Percentiles rank a stretch among this genome's conserved stretches.
Evolutionary conservation across 2,888 invertebrate genomes (phyloP).

Genomic region (Meiosimyza platycephala): DNA sequence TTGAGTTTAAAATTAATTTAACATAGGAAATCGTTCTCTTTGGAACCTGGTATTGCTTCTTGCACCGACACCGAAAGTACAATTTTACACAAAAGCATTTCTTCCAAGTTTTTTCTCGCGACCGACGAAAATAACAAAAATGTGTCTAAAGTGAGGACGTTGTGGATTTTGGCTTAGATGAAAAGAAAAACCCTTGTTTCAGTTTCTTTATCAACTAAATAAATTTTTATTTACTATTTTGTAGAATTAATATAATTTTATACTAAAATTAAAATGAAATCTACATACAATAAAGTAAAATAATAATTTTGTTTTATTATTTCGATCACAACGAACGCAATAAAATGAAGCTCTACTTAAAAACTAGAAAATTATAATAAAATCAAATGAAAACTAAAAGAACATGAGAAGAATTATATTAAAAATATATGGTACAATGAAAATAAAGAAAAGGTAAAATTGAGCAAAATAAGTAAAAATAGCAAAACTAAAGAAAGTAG

Average conservation of each 20-base stretch:
- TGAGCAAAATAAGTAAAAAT: slow-evolving; percentile 23
- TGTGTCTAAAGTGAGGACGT: no score
- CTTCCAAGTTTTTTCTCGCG: no score
- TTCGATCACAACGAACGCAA: slow-evolving; percentile 46
- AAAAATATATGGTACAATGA: slow-evolving; percentile 21
- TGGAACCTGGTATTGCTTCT: no score
- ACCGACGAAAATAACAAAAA: no score
- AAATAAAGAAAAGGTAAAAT: slow-evolving; percentile 33
- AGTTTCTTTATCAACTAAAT: slow-evolving; percentile 44
- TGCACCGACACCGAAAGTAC: no score
- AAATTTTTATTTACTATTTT: slow-evolving; percentile 46
- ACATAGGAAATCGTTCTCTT: no score
- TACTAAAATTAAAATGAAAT: slow-evolving; percentile 41
- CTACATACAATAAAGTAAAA: slow-evolving; percentile 25
- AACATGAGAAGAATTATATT: slow-evolving; percentile 27
- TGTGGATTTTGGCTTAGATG: no score
- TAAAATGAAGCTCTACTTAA: slow-evolving; percentile 34
- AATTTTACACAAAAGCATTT: no score
- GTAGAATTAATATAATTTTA: slow-evolving; percentile 46
- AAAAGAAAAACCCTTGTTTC: no score
- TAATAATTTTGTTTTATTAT: slow-evolving; percentile 33
- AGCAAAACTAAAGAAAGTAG: slow-evolving; percentile 40
- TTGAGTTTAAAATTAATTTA: no score
- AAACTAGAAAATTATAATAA: slow-evolving; percentile 39
- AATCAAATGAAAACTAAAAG: slow-evolving; percentile 28